A percentile compares a stretch with the other conserved stretches of the same genome.
Evolutionary conservation across 2,113 vertebrate species (phyloP).

Genomic region (Edolisoma coerulescens): DNA sequence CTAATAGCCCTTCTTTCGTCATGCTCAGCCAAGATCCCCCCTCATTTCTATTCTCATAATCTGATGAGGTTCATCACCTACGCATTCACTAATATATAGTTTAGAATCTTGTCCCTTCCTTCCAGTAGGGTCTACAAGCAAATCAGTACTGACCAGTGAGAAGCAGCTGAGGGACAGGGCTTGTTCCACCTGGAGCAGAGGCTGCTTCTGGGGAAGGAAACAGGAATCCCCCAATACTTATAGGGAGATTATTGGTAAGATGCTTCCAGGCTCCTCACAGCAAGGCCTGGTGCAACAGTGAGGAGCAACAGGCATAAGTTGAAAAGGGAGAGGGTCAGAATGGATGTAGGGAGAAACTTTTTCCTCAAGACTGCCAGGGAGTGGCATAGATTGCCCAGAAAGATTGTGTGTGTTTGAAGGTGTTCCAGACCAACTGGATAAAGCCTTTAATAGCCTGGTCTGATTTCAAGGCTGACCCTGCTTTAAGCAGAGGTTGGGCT

Average conservation of each 20-base stretch:
- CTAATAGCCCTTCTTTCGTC: neutral
- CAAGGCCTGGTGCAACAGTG: neutral
- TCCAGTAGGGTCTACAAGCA: neutral
- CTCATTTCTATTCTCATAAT: neutral
- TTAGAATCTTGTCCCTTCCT: neutral
- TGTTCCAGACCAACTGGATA: neutral
- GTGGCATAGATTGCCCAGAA: neutral
- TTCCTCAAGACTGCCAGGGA: neutral
- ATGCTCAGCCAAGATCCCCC: neutral
- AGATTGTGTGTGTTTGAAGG: neutral
- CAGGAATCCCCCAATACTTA: neutral
- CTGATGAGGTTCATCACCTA: neutral
- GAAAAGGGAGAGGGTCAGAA: neutral
- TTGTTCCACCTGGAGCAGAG: neutral
- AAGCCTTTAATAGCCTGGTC: neutral
- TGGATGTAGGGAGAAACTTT: neutral
- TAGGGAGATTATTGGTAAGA: neutral
- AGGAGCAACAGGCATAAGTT: accelerated
- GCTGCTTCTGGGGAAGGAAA: neutral
- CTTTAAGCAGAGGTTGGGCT: neutral
- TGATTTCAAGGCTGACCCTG: neutral
- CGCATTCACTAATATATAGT: neutral
- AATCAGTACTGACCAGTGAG: neutral
- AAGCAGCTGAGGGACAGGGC: neutral
- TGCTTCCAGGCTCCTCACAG: neutral